Evolutionary conservation across 2,797 vertebrate genomes (phyloP).

Genomic region (Acomys russatus): DNA sequence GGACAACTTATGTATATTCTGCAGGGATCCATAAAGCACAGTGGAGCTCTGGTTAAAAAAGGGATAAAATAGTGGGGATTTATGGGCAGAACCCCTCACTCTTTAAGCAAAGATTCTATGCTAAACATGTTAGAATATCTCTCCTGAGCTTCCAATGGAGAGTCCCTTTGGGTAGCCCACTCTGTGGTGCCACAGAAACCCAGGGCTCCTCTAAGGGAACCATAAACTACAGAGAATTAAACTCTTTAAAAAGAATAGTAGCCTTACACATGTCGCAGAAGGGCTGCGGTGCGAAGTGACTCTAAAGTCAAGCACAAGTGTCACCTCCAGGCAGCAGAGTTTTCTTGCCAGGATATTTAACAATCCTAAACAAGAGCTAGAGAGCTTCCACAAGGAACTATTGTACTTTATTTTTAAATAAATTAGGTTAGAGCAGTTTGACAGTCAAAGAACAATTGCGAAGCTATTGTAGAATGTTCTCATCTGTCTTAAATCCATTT

Average conservation of each 20-base stretch:
- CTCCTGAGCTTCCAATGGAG: not conserved
- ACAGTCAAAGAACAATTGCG: not conserved
- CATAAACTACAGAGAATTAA: not conserved
- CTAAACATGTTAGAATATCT: not conserved
- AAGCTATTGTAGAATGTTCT: not conserved
- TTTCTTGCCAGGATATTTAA: not conserved
- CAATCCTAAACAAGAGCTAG: not conserved
- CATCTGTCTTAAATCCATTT: not conserved
- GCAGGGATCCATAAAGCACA: not conserved
- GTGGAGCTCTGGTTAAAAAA: not conserved
- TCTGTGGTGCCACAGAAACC: not conserved
- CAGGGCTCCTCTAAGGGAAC: not conserved
- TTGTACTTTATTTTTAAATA: constrained; percentile 33
- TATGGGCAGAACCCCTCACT: not conserved
- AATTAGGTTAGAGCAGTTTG: not conserved
- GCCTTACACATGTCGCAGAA: not conserved
- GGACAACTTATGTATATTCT: not conserved
- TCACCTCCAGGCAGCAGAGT: not conserved
- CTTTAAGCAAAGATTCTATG: not conserved
- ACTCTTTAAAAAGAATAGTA: not conserved
- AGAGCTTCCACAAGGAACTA: not conserved
- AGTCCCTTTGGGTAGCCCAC: not conserved
- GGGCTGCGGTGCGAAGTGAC: not conserved
- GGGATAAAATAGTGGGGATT: not conserved
- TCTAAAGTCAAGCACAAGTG: not conserved